Evolutionary conservation across 2,888 invertebrate species (phyloP), one percentile per base, ranked within the genome.

Genomic region (Halocaridina rubra): DNA sequence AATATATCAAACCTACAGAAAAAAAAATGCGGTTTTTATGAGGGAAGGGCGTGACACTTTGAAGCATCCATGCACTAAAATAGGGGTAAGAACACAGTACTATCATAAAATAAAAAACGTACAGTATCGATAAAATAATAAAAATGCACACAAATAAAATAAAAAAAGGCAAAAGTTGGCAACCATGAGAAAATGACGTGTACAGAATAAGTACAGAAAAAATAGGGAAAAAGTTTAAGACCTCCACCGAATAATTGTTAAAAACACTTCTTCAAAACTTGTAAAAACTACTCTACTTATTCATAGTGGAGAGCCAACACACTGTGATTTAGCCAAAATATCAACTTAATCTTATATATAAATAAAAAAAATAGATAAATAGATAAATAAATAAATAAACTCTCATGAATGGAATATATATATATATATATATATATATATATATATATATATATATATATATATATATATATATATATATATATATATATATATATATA

Each of bases 401-500:
- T n/a, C n/a, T n/a, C n/a, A n/a, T n/a, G 16, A 27, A 2, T 67
- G 5, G 4, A 19, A 27, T 27, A 67, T 19, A 67, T 67, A 67
- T 67, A 67, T 67, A 67, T 67, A 67, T 67, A 67, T 29, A 67
- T 67, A 67, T 67, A 67, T 67, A 67, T 29, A 67, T 67, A 67
- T 67, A 27, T 67, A 29, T 67, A 67, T 67, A 67, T 67, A 67
- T 67, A 67, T 67, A 67, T 67, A 67, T 67, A 67, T 67, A 67
- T 67, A 67, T 67, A 67, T 67, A 67, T 67, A 67, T 67, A 29
- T 67, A 67, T 67, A 67, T 29, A 67, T 67, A 67, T 67, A 67
- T 67, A 67, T 67, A 67, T 67, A 80, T 59, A 77, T 32, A 59
- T 33, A 46, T 53, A 81, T 13, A 80, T 27, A 53, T 78, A 80